Conservation (phyloP, 2,888 invertebrate species). For the Orchesellides sinensis region DNA sequence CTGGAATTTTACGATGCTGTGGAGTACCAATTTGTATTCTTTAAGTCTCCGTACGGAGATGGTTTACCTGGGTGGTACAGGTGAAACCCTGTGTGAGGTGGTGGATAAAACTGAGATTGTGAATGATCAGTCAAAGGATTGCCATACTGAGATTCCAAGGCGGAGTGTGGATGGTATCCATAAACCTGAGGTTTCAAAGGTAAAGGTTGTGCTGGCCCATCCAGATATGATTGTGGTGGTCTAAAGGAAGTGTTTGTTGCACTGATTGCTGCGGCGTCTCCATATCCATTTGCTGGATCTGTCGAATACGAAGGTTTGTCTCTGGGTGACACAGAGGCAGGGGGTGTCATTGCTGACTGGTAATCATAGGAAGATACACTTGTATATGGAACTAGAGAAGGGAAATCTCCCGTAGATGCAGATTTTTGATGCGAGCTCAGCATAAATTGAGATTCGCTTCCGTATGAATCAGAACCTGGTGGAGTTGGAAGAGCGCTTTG, state of each 20-base stretch:
- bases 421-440: conserved; percentile 75
- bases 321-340: conserved; percentile 96
- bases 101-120: conserved; percentile 91
- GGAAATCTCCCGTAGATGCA: conserved; percentile 76
- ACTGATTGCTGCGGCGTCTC: conserved; percentile 54
- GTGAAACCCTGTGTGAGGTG: conserved; percentile 87
- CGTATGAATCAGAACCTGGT: conserved; percentile 85
- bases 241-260: conserved; percentile 79
- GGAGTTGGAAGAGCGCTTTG: conserved; percentile 90
- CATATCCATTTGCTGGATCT: conserved; percentile 76
- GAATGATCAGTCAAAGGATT: conserved; percentile 80
- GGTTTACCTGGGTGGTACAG: conserved; percentile 88
- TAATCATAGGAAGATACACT: conserved; percentile 75
- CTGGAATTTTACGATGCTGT: conserved; percentile 84
- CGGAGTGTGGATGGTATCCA: conserved; percentile 79
- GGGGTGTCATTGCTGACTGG: conserved; percentile 97
- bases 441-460: conserved; percentile 80
- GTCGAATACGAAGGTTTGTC: conserved; percentile 86
- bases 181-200: conserved; percentile 91
- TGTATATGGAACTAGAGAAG: conserved; percentile 71
- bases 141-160: conserved; percentile 81
- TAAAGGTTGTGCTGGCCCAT: conserved; percentile 82
- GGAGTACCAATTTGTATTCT: conserved; percentile 86
- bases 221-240: conserved; percentile 79
- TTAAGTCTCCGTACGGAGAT: conserved; percentile 76